Conservation (phyloP, 1,140 invertebrate species). For the Argopecten irradians region DNA sequence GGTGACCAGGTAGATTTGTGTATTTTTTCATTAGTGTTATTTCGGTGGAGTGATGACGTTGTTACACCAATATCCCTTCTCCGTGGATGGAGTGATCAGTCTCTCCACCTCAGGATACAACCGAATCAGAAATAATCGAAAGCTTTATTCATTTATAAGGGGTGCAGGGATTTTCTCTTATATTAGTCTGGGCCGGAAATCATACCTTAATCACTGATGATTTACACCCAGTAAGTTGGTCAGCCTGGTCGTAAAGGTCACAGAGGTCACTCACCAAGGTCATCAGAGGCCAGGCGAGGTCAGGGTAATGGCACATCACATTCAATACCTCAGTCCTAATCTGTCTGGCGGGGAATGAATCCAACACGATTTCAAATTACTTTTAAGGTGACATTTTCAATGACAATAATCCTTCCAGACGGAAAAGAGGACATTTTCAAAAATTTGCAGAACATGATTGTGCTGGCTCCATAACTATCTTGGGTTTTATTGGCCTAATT, state of each 20-base stretch:
- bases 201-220: not conserved
- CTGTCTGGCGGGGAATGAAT: not conserved
- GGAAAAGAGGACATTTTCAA: not conserved
- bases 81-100: not conserved
- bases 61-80: not conserved
- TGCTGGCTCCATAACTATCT: too few species aligned
- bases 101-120: not conserved
- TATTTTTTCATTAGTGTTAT: constrained; percentile 12
- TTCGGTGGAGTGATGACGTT: not conserved
- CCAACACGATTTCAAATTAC: not conserved
- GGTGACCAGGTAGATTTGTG: not conserved
- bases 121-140: not conserved
- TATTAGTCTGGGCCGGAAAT: constrained; percentile 15
- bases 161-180: constrained; percentile 9
- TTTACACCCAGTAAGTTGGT: not conserved
- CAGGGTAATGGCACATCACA: not conserved
- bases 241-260: not conserved
- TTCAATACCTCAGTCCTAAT: not conserved
- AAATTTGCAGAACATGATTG: too few species aligned
- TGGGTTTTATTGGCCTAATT: too few species aligned
- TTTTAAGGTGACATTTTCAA: not conserved
- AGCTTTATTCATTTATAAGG: constrained; percentile 12
- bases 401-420: not conserved
- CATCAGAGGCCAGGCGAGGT: too few species aligned
- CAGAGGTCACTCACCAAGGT: not conserved